phyloP scores from a whole-genome alignment of 2,113 vertebrate genomes.

The Progne subis region DNA sequence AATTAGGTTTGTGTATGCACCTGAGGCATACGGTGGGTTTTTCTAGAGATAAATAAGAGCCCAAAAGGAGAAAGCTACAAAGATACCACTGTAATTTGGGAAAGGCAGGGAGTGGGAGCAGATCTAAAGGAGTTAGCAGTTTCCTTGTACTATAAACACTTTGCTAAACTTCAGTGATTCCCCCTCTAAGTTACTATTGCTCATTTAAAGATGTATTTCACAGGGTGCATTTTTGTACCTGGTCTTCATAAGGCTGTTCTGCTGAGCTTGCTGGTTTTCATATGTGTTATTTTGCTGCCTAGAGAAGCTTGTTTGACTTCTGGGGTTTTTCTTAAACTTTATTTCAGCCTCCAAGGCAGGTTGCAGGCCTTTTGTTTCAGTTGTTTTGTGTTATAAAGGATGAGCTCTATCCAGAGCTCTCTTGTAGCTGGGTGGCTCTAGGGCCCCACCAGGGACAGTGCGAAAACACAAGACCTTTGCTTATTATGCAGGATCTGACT shows the following conservation, averaged over 20 bases:
- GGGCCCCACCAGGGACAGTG: neutral
- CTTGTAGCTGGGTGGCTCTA: neutral
- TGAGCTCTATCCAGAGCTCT: neutral
- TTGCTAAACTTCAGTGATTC: neutral
- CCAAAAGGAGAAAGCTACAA: neutral
- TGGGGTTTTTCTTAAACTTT: neutral
- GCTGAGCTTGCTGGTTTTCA: neutral
- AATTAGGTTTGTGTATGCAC: conserved; percentile 2
- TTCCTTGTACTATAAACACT: neutral
- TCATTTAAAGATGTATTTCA: neutral
- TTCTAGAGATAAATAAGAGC: conserved; percentile 42
- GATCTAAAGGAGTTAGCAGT: conserved; percentile 1
- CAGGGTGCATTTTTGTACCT: neutral
- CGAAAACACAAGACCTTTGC: neutral
- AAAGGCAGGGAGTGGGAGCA: neutral
- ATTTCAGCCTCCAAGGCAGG: neutral
- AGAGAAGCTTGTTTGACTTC: neutral
- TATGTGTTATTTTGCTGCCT: neutral
- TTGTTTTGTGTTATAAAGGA: neutral
- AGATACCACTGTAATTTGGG: neutral
- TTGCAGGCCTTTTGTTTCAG: neutral
- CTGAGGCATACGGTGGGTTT: neutral
- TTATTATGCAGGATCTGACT: neutral
- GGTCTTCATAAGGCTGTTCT: neutral
- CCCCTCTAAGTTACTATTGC: neutral